A percentile compares a stretch with the other conserved stretches of the same genome.
Conservation (phyloP, 2,113 vertebrate species). For the Chaetorhynchus papuensis region DNA sequence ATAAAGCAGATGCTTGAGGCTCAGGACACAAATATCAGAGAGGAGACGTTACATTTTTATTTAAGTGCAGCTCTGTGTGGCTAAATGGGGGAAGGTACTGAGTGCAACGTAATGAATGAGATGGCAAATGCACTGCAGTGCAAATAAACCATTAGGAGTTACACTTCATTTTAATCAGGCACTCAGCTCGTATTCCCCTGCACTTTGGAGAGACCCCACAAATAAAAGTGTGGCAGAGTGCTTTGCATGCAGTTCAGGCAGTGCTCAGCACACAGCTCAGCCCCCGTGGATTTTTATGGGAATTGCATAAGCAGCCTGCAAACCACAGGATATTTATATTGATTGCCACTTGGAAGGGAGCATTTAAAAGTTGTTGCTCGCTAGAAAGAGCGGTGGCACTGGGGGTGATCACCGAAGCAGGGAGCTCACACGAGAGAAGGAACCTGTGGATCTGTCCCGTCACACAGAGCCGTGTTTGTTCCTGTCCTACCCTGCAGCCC, state of each 20-base stretch:
- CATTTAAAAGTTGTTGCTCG: not conserved
- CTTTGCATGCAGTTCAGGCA: not conserved
- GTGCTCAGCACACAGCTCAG: not conserved
- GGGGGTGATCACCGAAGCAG: not conserved
- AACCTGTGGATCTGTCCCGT: fast-evolving
- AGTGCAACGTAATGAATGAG: not conserved
- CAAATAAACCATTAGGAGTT: constrained; percentile 32
- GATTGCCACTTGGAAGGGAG: not conserved
- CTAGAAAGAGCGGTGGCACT: not conserved
- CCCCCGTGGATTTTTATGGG: not conserved
- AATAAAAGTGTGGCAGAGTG: not conserved
- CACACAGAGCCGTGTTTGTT: not conserved
- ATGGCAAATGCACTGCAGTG: not conserved
- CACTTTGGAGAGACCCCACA: not conserved
- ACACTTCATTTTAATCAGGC: constrained; percentile 46
- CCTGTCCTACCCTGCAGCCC: not conserved
- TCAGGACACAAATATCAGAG: constrained; percentile 20
- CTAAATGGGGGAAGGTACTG: not conserved
- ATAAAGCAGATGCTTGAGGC: constrained; percentile 8
- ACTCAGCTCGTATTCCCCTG: not conserved
- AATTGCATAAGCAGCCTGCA: not conserved
- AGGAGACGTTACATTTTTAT: not conserved
- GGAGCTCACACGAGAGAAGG: not conserved
- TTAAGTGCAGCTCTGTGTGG: not conserved
- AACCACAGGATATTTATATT: not conserved